Conservation (phyloP, 2,113 vertebrate species). For the Spheniscus mendiculus region DNA sequence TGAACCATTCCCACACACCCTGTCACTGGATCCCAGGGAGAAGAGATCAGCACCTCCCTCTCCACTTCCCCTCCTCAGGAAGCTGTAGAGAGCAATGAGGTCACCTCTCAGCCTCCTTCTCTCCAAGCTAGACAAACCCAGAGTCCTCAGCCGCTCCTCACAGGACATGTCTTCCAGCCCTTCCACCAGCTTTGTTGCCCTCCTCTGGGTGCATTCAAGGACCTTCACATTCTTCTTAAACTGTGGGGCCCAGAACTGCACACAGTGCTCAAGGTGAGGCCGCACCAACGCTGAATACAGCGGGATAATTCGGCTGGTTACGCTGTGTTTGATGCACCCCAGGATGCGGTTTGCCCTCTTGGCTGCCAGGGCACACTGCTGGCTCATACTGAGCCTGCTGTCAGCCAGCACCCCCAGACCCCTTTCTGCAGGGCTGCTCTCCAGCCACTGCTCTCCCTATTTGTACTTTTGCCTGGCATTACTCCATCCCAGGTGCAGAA, state of each 20-base stretch:
- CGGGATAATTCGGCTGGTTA: fast-evolving
- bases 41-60: neutral
- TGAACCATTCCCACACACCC: fast-evolving
- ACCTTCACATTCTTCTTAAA: neutral
- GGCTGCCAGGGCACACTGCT: neutral
- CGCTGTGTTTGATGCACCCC: too few relatives aligned
- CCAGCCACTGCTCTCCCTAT: neutral
- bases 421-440: neutral
- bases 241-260: neutral
- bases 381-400: neutral
- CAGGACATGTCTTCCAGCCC: neutral
- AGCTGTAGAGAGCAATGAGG: neutral
- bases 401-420: too few relatives aligned
- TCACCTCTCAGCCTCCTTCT: neutral
- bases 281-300: fast-evolving
- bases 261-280: neutral
- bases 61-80: neutral
- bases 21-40: neutral
- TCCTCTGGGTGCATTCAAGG: neutral
- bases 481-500: neutral
- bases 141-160: neutral
- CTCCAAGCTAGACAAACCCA: neutral
- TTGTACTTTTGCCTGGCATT: fast-evolving
- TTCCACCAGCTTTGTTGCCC: too few relatives aligned
- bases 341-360: neutral